Base-by-base conservation (phyloP, 2,888 invertebrate species). In the Amorpha juglandis region DNA sequence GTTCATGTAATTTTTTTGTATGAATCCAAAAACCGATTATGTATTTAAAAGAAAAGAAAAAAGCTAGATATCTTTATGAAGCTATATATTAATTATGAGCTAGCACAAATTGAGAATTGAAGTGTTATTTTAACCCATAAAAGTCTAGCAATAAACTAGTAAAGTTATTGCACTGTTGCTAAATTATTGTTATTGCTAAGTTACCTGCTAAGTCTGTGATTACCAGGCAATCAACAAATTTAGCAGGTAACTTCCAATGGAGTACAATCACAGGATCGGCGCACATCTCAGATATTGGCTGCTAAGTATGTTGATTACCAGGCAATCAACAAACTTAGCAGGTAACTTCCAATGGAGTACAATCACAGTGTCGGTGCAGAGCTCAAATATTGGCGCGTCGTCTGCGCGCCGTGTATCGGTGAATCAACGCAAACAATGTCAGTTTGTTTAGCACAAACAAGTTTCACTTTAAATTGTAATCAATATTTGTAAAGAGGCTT, bases 221-320 rank as follows among this genome's bases (percentile, higher is more conserved):
- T 33, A 52, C 21, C 12, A 33, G 12, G 52, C 52, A 12, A 33
- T 27, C 14, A 52, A 12, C 0, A 33, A 16, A 35, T 7, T 42
- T 33, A 16, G 12, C n/a, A n/a, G 7, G 16, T 69, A 73, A 69
- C 76, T 72, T 35, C 6, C 8, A 63, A 69, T 79, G 71, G 55
- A 68, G 33, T 19, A 21, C 67, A 42, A 50, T 4, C 68, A 33
- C 50, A 66, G 58, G 65, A 71, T 75, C 70, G 68, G 75, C 72
- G 75, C 71, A 69, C 76, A 77, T 68, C 73, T 68, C 80, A 84
- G 88, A 88, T 87, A 88, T 86, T 87, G 81, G 78, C n/a, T n/a
- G n/a, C n/a, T n/a, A n/a, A n/a, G n/a, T n/a, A n/a, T n/a, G n/a
- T n/a, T n/a, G n/a, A n/a, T n/a, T 33, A 52, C 21, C 12, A 33